phyloP scores from a whole-genome alignment of 1,140 invertebrate species.

The Lutraria rhynchaena region DNA sequence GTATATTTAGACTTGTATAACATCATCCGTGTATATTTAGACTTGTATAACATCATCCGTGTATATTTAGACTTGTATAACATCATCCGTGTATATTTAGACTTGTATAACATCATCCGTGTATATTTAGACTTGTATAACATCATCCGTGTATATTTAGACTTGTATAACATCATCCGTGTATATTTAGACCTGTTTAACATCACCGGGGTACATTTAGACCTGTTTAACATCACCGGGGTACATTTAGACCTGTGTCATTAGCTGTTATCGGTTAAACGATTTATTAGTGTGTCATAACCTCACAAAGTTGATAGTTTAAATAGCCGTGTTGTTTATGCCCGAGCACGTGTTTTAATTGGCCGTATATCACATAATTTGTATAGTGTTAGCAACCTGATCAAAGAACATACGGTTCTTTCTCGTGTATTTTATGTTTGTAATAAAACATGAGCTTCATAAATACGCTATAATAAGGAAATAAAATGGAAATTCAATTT shows the following conservation, averaged over 20 bases:
- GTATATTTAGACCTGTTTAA: no score
- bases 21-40: no score
- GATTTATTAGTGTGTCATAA: conserved; percentile 34
- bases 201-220: no score
- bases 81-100: no score
- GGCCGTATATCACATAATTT: conserved; percentile 6
- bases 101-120: no score
- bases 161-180: no score
- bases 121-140: no score
- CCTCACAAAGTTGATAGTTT: conserved; percentile 37
- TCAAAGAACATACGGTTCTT: conserved; percentile 29
- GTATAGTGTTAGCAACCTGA: background rate
- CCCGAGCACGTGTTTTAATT: conserved; percentile 20
- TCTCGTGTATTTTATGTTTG: background rate
- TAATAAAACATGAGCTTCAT: conserved; percentile 12
- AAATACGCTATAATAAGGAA: conserved; percentile 23
- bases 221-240: no score
- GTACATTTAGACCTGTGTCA: conserved; percentile 11
- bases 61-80: no score
- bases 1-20: no score
- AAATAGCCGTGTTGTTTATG: conserved; percentile 18
- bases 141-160: no score
- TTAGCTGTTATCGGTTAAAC: background rate
- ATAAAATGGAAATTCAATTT: background rate
- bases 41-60: no score